These are phyloP conservation scores for Montipora cactus DNA, from an alignment of 64 coral and sea anemone genomes.

Conservation along the genomic window DNA sequence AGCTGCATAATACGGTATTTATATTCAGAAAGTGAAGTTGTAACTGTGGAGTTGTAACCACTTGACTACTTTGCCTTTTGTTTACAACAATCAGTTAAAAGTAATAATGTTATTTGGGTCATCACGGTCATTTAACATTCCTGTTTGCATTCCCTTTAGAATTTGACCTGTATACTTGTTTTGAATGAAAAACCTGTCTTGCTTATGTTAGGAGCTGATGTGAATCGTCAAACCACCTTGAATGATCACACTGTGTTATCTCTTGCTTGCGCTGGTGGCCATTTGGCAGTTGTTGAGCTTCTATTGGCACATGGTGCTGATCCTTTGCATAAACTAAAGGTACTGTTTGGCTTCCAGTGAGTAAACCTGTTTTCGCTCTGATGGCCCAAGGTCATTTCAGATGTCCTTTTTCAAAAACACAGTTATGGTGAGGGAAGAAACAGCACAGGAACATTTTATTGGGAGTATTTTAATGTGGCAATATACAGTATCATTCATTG, in stretches of 20 bases:
- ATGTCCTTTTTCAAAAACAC: too few species aligned
- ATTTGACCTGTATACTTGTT: too few species aligned
- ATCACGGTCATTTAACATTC: too few species aligned
- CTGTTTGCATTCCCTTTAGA: too few species aligned
- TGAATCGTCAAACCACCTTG: conserved; percentile 88
- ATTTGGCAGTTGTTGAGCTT: conserved; percentile 95
- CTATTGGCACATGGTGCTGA: conserved; percentile 97
- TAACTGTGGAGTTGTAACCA: too few species aligned
- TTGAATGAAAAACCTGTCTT: not conserved
- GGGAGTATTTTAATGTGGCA: too few species aligned
- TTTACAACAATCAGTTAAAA: too few species aligned
- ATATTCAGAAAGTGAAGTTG: not conserved
- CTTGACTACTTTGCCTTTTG: too few species aligned
- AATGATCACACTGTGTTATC: conserved; percentile 99
- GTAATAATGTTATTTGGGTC: too few species aligned
- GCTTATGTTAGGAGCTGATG: conserved; percentile 85
- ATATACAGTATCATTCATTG: too few species aligned
- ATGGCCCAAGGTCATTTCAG: not conserved
- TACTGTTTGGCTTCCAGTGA: not conserved
- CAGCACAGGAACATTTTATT: too few species aligned
- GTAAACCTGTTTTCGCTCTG: not conserved
- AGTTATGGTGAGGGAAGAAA: too few species aligned
- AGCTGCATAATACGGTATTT: not conserved
- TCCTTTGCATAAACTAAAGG: conserved; percentile 95
- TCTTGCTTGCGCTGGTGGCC: conserved; percentile 96